Percentiles rank a stretch among this genome's conserved stretches.
Conservation (phyloP, 2,888 invertebrate species). For the Endotricha flammealis region DNA sequence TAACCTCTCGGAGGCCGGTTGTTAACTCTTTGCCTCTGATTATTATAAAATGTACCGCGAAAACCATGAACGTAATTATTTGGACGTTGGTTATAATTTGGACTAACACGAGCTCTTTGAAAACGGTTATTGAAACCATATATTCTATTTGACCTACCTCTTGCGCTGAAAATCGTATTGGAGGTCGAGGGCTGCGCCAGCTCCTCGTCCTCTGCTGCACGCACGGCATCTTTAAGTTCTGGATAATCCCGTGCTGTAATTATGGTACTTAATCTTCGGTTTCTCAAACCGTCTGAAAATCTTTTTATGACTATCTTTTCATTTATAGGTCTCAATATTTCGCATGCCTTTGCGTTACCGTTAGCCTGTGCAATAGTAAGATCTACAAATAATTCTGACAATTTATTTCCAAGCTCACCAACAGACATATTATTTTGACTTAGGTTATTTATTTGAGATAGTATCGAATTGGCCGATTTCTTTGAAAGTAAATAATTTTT, state of each 20-base stretch:
- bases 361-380: constrained; percentile 12
- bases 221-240: constrained; percentile 10
- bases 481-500: constrained; percentile 7
- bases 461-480: constrained; percentile 9
- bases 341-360: constrained; percentile 3
- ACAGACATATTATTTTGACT: constrained; percentile 6
- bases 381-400: constrained; percentile 8
- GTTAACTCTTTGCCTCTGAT: neutral
- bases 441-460: constrained; percentile 8
- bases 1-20: neutral
- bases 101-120: neutral
- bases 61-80: neutral
- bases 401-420: constrained; percentile 6
- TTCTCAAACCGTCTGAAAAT: constrained; percentile 12
- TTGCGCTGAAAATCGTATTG: constrained; percentile 1
- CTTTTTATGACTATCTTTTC: constrained; percentile 12
- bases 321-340: constrained; percentile 13
- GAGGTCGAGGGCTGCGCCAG: constrained; percentile 3
- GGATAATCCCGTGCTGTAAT: constrained; percentile 9
- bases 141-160: constrained; percentile 1
- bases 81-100: neutral
- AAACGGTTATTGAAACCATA: neutral
- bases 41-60: constrained; percentile 7
- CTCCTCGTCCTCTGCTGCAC: constrained; percentile 10
- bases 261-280: constrained; percentile 10